These are phyloP conservation scores for Formicarius rufipectus DNA, from an alignment of 2,113 vertebrate species.

Conservation along the genomic window DNA sequence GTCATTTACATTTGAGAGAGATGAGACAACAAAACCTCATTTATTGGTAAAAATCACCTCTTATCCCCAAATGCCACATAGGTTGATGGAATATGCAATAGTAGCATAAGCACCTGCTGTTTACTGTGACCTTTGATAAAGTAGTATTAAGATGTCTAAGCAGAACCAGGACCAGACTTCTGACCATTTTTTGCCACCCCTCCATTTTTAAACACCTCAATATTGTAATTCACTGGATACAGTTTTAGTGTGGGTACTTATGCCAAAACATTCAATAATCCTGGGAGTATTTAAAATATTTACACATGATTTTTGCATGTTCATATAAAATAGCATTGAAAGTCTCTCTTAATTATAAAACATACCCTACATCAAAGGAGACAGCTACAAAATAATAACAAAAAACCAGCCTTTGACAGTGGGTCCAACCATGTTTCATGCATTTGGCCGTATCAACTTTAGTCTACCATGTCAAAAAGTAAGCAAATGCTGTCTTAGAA, in stretches of 20 bases:
- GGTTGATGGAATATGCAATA: rapidly evolving
- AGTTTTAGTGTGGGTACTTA: background rate
- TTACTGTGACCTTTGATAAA: background rate
- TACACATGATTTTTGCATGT: background rate
- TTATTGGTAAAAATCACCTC: background rate
- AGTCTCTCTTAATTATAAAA: background rate
- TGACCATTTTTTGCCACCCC: background rate
- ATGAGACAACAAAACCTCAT: background rate
- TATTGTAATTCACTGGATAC: background rate
- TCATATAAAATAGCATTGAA: background rate
- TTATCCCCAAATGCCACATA: background rate
- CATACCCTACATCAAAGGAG: background rate
- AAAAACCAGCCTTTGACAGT: background rate
- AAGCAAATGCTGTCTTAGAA: background rate
- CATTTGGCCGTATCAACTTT: background rate
- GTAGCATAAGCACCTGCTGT: background rate
- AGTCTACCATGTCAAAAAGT: background rate
- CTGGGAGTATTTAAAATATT: background rate
- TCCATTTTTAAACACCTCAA: background rate
- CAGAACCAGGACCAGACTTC: background rate
- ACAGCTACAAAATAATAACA: background rate
- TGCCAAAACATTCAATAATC: background rate
- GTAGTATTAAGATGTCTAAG: background rate
- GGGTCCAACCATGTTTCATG: background rate
- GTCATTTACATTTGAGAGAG: background rate